These are phyloP conservation scores for Clivina fossor DNA, from an alignment of 2,888 invertebrate species.

Conservation along the genomic window DNA sequence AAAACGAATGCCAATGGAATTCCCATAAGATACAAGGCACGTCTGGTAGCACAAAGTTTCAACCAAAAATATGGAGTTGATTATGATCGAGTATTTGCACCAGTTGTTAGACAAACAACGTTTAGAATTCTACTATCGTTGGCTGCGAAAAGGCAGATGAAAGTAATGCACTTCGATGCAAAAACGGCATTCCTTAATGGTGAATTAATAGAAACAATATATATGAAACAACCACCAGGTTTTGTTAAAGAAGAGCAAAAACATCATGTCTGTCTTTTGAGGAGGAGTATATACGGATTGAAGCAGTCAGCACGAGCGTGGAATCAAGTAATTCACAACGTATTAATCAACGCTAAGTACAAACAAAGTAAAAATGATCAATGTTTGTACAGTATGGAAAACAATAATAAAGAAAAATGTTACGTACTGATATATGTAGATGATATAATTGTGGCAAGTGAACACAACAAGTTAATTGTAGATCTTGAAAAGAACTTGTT, in stretches of 20 bases:
- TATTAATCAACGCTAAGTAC: background rate
- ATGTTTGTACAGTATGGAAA: background rate
- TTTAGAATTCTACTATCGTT: conserved; percentile 40
- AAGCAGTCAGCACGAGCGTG: conserved; percentile 44
- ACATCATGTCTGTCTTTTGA: conserved; percentile 37
- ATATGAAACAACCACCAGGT: conserved; percentile 39
- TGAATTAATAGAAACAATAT: conserved; percentile 37
- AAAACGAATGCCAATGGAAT: conserved; percentile 41
- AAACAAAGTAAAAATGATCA: background rate
- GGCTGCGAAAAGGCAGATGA: conserved; percentile 39
- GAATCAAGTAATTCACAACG: conserved; percentile 20
- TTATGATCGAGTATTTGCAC: conserved; percentile 45
- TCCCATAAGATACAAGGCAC: conserved; percentile 41
- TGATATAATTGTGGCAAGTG: too few species aligned
- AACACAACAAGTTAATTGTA: too few species aligned
- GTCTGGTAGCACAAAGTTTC: conserved; percentile 44
- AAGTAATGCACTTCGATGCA: conserved; percentile 39
- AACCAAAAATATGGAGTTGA: conserved; percentile 42
- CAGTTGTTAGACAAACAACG: conserved; percentile 40
- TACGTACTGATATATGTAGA: too few species aligned
- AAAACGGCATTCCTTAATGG: conserved; percentile 42
- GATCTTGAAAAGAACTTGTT: too few species aligned
- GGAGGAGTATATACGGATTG: conserved; percentile 43
- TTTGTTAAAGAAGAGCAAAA: conserved; percentile 30
- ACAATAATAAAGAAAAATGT: too few species aligned